These are phyloP conservation scores for Caenorhabditis tropicalis DNA, from an alignment of 1,140 invertebrate genomes.

Conservation along the genomic window DNA sequence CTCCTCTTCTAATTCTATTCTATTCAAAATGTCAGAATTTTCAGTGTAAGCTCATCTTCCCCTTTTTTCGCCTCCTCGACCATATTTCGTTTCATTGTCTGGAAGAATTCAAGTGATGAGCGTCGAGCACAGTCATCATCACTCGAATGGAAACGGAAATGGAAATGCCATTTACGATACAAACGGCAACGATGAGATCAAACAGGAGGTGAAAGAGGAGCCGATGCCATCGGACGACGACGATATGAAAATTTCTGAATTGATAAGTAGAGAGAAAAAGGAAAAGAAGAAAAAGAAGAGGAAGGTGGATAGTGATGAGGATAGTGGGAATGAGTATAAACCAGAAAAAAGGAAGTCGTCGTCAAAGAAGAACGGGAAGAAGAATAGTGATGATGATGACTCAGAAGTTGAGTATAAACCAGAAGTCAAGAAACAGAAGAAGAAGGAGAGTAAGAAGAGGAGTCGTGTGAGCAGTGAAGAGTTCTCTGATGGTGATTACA, in stretches of 20 bases:
- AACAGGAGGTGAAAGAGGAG: conserved; percentile 43
- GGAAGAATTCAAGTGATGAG: not conserved
- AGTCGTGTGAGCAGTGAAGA: conserved; percentile 23
- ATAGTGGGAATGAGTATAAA: conserved; percentile 43
- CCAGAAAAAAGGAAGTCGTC: conserved; percentile 47
- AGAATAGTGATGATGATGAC: conserved; percentile 40
- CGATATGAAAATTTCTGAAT: not conserved
- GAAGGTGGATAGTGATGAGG: not conserved
- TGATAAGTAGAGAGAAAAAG: conserved; percentile 18
- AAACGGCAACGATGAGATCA: conserved; percentile 37
- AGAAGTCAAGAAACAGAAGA: conserved; percentile 36
- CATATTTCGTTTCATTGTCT: not conserved
- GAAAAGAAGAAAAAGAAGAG: conserved; percentile 42
- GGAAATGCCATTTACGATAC: not conserved
- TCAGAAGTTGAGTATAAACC: conserved; percentile 56
- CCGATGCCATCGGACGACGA: conserved; percentile 10
- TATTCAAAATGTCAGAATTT: not conserved
- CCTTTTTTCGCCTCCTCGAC: not conserved
- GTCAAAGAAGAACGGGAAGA: conserved; percentile 38
- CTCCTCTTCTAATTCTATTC: no score
- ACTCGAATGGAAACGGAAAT: not conserved
- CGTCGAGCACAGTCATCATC: not conserved
- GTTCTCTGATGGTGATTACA: conserved; percentile 13
- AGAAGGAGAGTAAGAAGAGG: not conserved
- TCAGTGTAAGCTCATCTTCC: not conserved